Percentiles rank a stretch among this genome's conserved stretches.
These are phyloP conservation scores for Xanthostigma xanthostigma DNA, from an alignment of 2,888 invertebrate species.

Conservation along the genomic window DNA sequence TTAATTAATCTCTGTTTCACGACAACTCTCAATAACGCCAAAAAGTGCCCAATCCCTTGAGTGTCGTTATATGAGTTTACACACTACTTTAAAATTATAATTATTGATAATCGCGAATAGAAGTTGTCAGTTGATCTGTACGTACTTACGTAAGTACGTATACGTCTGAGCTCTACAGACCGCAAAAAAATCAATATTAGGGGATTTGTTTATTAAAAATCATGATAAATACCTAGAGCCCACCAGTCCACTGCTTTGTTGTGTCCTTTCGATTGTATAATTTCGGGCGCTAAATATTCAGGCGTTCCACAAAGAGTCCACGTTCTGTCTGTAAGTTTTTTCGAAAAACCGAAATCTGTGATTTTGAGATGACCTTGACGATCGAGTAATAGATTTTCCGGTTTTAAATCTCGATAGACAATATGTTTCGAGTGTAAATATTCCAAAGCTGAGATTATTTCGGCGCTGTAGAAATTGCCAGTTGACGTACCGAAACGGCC, in stretches of 20 bases:
- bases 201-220: no score
- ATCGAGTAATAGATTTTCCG: constrained; percentile 87
- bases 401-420: constrained; percentile 59
- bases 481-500: constrained; percentile 78
- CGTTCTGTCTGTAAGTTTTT: constrained; percentile 83
- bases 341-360: constrained; percentile 96
- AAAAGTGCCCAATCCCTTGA: no score
- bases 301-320: constrained; percentile 96
- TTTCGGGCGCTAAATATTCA: constrained; percentile 93
- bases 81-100: no score
- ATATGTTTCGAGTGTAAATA: constrained; percentile 83
- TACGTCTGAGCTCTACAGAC: no score
- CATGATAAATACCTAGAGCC: constrained; percentile 60
- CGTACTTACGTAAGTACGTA: no score
- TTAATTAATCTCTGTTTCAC: no score
- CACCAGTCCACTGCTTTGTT: constrained; percentile 99
- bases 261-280: constrained; percentile 95
- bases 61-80: no score
- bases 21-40: no score
- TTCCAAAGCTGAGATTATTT: constrained; percentile 86
- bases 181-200: no score
- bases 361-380: constrained; percentile 91
- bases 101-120: no score
- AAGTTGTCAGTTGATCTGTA: no score
- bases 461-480: constrained; percentile 84